Percentiles rank a stretch among this genome's conserved stretches.
Evolutionary conservation across 2,888 invertebrate species (phyloP).

Genomic region (Artemia sinica): DNA sequence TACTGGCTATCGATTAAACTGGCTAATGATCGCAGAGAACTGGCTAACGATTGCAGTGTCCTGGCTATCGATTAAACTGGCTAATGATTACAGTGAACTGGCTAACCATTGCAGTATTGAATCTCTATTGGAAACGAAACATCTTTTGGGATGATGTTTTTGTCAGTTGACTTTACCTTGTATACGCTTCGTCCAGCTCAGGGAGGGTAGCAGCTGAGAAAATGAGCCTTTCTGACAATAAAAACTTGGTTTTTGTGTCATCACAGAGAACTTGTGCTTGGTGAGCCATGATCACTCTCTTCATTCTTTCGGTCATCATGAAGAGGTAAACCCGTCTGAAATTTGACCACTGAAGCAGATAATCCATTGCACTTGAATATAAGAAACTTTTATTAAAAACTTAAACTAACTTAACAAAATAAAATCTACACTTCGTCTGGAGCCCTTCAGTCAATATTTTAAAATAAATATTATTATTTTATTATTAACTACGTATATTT

Average conservation of each 20-base stretch:
- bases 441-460: background rate
- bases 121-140: too few relatives aligned
- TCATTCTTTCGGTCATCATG: conserved; percentile 81
- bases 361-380: conserved; percentile 52
- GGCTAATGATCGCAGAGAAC: too few relatives aligned
- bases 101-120: too few relatives aligned
- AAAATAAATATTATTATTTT: conserved; percentile 18
- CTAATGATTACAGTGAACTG: too few relatives aligned
- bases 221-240: conserved; percentile 59
- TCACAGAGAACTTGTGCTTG: conserved; percentile 54
- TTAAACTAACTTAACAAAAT: conserved; percentile 19
- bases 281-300: conserved; percentile 67
- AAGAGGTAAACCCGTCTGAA: conserved; percentile 75
- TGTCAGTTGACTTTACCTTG: conserved; percentile 35
- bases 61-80: too few relatives aligned
- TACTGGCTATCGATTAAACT: too few relatives aligned
- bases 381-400: conserved; percentile 15
- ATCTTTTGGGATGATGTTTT: too few relatives aligned
- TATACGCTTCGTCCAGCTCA: conserved; percentile 75
- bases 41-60: too few relatives aligned
- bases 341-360: conserved; percentile 69
- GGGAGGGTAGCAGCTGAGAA: conserved; percentile 69
- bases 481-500: conserved; percentile 14
- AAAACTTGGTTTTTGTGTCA: conserved; percentile 47
- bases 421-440: conserved; percentile 12